phyloP scores from a whole-genome alignment of 1,140 invertebrate species.

The Zaprionus capensis region DNA sequence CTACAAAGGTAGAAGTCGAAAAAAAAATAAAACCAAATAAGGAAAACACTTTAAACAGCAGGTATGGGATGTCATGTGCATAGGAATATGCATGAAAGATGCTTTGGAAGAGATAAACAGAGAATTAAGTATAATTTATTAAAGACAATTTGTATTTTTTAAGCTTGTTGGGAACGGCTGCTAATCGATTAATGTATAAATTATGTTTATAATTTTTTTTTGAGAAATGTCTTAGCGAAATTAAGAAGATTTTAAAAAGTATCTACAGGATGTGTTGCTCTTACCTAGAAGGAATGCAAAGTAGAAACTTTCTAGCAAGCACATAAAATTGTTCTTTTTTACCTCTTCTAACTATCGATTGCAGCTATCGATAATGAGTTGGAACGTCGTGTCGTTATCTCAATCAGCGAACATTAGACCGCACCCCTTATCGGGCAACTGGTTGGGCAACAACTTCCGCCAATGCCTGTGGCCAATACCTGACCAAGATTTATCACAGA shows the following conservation, averaged over 20 bases:
- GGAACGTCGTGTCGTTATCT: slow-evolving; percentile 13
- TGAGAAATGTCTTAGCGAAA: background rate
- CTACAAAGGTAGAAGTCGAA: slow-evolving; percentile 42
- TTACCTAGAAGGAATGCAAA: background rate
- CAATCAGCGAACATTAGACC: slow-evolving; percentile 26
- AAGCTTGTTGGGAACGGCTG: background rate
- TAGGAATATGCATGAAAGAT: slow-evolving; percentile 2
- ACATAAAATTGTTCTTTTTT: background rate
- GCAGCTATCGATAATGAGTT: slow-evolving; percentile 11
- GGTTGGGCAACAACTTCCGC: slow-evolving; percentile 60
- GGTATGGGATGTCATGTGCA: background rate
- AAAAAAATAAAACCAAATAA: background rate
- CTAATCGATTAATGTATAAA: background rate
- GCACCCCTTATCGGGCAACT: slow-evolving; percentile 36
- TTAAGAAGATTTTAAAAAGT: background rate
- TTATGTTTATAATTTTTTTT: background rate
- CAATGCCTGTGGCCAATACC: slow-evolving; percentile 44
- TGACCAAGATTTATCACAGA: slow-evolving; percentile 60
- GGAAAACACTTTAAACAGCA: slow-evolving; percentile 19
- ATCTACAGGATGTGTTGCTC: background rate
- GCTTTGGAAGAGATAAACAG: background rate
- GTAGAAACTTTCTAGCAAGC: background rate
- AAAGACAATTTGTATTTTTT: background rate
- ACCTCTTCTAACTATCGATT: background rate
- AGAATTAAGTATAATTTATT: background rate